Evolutionary conservation across 1,140 invertebrate species (phyloP).

Genomic region (Maconellicoccus hirsutus): DNA sequence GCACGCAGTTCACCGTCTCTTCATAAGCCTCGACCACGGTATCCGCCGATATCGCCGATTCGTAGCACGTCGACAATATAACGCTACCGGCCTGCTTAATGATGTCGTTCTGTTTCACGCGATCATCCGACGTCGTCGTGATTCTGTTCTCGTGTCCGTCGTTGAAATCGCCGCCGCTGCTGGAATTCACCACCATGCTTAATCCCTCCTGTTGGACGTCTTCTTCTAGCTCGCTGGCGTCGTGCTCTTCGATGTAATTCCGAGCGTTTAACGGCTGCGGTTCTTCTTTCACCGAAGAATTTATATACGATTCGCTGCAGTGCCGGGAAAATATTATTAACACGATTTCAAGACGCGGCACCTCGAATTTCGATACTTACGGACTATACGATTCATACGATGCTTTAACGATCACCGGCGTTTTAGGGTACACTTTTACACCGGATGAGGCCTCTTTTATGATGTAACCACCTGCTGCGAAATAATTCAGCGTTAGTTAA

Average conservation of each 20-base stretch:
- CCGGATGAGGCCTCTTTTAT: background rate
- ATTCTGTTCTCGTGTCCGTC: background rate
- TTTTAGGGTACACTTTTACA: background rate
- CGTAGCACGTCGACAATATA: slow-evolving; percentile 11
- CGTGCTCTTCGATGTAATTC: slow-evolving; percentile 11
- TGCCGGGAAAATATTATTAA: background rate
- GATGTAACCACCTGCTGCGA: background rate
- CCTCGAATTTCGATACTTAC: background rate
- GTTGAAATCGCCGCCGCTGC: too few relatives aligned
- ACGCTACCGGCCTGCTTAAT: slow-evolving; percentile 13
- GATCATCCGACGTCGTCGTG: background rate
- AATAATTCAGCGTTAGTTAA: background rate
- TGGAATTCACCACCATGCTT: background rate
- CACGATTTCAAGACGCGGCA: too few relatives aligned
- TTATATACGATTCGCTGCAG: slow-evolving; percentile 6
- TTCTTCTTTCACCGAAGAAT: background rate
- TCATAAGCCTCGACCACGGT: slow-evolving; percentile 4
- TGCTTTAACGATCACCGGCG: slow-evolving; percentile 1
- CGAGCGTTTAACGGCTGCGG: slow-evolving; percentile 2
- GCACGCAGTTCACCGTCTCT: slow-evolving; percentile 8
- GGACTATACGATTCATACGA: background rate
- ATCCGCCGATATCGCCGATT: background rate
- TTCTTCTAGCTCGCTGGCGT: background rate
- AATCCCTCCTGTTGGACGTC: background rate
- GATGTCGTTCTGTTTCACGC: slow-evolving; percentile 9